A percentile compares a stretch with the other conserved stretches of the same genome.
Evolutionary conservation across 1,140 invertebrate species (phyloP).

Genomic region (Drosophila erecta): DNA sequence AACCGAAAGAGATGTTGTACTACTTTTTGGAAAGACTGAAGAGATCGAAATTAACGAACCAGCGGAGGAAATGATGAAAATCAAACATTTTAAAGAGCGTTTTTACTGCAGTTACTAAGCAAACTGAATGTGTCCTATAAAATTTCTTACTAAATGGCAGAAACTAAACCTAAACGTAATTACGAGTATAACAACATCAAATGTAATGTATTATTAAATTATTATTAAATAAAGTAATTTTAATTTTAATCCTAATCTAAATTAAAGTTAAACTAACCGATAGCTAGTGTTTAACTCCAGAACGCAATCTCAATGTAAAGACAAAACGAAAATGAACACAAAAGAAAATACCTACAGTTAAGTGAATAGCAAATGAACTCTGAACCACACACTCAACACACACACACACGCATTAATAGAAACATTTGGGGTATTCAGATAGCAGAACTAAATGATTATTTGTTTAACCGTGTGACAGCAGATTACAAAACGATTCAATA

Average conservation of each 20-base stretch:
- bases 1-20: slow-evolving; percentile 39
- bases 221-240: slow-evolving; percentile 51
- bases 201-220: slow-evolving; percentile 62
- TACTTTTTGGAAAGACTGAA: slow-evolving; percentile 80
- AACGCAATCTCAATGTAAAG: slow-evolving; percentile 72
- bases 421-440: slow-evolving; percentile 43
- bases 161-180: slow-evolving; percentile 47
- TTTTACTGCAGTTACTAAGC: slow-evolving; percentile 62
- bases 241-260: slow-evolving; percentile 32
- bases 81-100: slow-evolving; percentile 45
- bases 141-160: slow-evolving; percentile 71
- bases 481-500: slow-evolving; percentile 24
- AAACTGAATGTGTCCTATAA: slow-evolving; percentile 80
- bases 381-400: slow-evolving; percentile 16
- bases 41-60: slow-evolving; percentile 75
- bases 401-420: slow-evolving; percentile 37
- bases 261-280: slow-evolving; percentile 37
- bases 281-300: slow-evolving; percentile 62
- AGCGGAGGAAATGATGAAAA: slow-evolving; percentile 35
- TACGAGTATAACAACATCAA: slow-evolving; percentile 52
- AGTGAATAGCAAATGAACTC: slow-evolving; percentile 45
- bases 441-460: slow-evolving; percentile 41
- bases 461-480: slow-evolving; percentile 29
- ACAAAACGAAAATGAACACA: slow-evolving; percentile 28
- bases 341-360: slow-evolving; percentile 36